phyloP scores from a whole-genome alignment of 1,140 invertebrate species.

The Drosophila sproati region DNA sequence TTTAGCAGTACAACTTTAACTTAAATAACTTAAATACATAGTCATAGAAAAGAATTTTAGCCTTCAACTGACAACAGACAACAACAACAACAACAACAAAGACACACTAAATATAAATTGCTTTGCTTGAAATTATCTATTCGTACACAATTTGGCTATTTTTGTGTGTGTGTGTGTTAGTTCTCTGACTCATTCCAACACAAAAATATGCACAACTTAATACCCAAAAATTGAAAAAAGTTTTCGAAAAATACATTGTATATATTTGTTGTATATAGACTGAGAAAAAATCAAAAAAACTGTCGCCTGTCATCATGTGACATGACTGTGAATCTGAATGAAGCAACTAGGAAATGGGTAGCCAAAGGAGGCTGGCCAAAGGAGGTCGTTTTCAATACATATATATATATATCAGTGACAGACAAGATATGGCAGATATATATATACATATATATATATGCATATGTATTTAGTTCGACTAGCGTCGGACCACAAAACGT shows the following conservation, averaged over 20 bases:
- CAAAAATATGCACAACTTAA: conserved; percentile 32
- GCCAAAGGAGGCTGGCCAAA: conserved; percentile 36
- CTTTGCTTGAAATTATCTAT: conserved; percentile 46
- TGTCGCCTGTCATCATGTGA: conserved; percentile 79
- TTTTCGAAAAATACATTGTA: conserved; percentile 45
- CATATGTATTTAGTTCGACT: background rate
- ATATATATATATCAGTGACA: conserved; percentile 13
- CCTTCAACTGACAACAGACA: conserved; percentile 36
- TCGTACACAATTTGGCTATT: conserved; percentile 56
- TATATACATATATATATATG: background rate
- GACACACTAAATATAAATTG: conserved; percentile 44
- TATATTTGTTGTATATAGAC: conserved; percentile 16
- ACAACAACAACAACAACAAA: conserved; percentile 42
- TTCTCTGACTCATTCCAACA: conserved; percentile 43
- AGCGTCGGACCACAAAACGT: conserved; percentile 50
- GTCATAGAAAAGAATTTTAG: conserved; percentile 25
- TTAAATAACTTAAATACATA: conserved; percentile 1
- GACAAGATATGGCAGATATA: conserved; percentile 6
- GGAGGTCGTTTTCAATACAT: conserved; percentile 37
- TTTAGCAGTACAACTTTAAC: background rate
- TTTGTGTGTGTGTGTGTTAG: conserved; percentile 38
- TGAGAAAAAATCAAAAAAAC: conserved; percentile 29
- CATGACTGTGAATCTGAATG: conserved; percentile 50
- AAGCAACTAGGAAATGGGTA: conserved; percentile 64
- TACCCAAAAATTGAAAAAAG: conserved; percentile 42